These are phyloP conservation scores for Danio albolineatus DNA, from an alignment of 2,797 vertebrate genomes.

Conservation along the genomic window DNA sequence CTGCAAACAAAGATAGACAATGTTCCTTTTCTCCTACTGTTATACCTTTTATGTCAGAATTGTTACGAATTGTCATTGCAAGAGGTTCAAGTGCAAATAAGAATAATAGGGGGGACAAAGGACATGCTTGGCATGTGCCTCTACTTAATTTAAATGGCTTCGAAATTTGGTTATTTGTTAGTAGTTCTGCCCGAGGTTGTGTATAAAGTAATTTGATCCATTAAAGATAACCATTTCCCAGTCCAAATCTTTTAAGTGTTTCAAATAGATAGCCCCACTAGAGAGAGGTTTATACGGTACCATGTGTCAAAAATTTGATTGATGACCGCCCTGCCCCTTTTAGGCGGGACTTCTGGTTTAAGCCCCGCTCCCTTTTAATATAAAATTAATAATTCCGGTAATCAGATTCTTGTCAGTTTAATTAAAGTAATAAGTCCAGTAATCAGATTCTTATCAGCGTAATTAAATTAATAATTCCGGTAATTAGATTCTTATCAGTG, in stretches of 20 bases:
- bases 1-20: constrained; percentile 15
- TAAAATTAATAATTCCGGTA: no score
- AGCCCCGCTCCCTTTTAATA: no score
- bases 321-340: no score
- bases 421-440: no score
- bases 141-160: constrained; percentile 7
- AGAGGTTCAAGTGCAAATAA: constrained; percentile 16
- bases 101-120: neutral
- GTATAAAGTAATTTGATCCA: constrained; percentile 23
- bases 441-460: no score
- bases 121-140: neutral
- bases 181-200: neutral
- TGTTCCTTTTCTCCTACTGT: neutral
- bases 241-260: constrained; percentile 3
- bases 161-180: constrained; percentile 28
- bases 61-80: neutral
- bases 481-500: no score
- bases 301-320: no score
- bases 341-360: no score
- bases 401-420: no score
- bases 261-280: constrained; percentile 10
- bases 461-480: no score
- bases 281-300: no score
- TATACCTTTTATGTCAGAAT: neutral
- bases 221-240: constrained; percentile 14